Conservation (phyloP, 2,888 invertebrate genomes). For the Athalia circularis region DNA sequence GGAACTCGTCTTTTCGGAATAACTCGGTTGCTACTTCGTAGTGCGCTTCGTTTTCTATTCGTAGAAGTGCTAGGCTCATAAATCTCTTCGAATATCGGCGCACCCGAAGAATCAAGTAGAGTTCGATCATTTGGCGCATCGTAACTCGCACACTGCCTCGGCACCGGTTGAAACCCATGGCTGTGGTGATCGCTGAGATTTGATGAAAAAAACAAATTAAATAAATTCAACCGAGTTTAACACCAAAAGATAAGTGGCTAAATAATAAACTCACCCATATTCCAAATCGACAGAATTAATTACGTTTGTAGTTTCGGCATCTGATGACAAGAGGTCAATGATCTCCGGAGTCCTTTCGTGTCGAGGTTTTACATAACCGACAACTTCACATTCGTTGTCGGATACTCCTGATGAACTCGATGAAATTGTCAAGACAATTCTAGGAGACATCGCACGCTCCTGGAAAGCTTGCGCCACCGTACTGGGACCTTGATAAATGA, state of each 20-base stretch:
- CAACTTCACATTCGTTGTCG: constrained; percentile 78
- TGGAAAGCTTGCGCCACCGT: constrained; percentile 42
- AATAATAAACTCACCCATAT: constrained; percentile 12
- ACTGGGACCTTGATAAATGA: constrained; percentile 51
- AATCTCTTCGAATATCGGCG: constrained; percentile 26
- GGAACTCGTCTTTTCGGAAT: constrained; percentile 44
- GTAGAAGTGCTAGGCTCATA: constrained; percentile 36
- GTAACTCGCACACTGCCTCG: constrained; percentile 8
- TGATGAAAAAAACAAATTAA: background rate
- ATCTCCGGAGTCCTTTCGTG: constrained; percentile 81
- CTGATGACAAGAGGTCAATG: constrained; percentile 78
- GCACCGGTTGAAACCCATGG: background rate
- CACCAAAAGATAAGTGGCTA: background rate
- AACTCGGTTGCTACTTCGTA: constrained; percentile 39
- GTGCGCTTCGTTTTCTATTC: constrained; percentile 30
- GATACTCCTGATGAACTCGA: constrained; percentile 73
- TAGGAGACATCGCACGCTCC: constrained; percentile 15
- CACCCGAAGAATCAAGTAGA: constrained; percentile 35
- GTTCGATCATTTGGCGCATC: constrained; percentile 17
- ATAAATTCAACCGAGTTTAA: background rate
- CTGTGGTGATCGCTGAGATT: constrained; percentile 20
- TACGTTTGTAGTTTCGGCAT: constrained; percentile 74
- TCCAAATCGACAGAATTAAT: constrained; percentile 7
- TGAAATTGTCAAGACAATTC: constrained; percentile 62
- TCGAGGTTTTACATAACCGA: constrained; percentile 82